Percentiles rank a stretch among this genome's conserved stretches.
Evolutionary conservation across 2,888 invertebrate genomes (phyloP).

Genomic region (Acanthoscelides obtectus): DNA sequence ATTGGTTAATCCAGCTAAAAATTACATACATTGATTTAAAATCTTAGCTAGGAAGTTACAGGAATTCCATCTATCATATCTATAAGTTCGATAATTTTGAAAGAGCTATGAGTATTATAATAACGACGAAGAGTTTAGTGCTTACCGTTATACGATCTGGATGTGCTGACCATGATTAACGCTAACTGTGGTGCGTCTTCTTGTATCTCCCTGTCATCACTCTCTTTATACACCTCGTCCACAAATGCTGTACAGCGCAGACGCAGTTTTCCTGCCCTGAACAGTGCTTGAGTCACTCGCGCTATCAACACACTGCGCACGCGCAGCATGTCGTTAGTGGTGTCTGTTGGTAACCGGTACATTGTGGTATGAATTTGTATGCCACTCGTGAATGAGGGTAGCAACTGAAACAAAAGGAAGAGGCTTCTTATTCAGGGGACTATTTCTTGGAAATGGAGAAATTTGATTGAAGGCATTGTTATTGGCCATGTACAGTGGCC

Average conservation of each 20-base stretch:
- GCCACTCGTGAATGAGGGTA: slow-evolving; percentile 14
- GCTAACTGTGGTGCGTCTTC: slow-evolving; percentile 43
- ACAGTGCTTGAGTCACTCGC: slow-evolving; percentile 38
- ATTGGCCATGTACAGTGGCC: no score
- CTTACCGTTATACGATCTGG: slow-evolving; percentile 37
- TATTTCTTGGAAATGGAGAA: no score
- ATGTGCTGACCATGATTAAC: slow-evolving; percentile 41
- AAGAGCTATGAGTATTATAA: no score
- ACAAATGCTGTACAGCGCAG: slow-evolving; percentile 42
- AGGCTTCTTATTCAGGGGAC: no score
- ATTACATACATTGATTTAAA: no score
- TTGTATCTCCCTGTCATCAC: slow-evolving; percentile 39
- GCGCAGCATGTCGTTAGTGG: slow-evolving; percentile 38
- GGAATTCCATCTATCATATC: no score
- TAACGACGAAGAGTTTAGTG: no score
- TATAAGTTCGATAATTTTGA: no score
- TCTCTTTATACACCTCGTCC: slow-evolving; percentile 39
- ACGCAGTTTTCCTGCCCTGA: slow-evolving; percentile 41
- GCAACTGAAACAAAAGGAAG: neutral
- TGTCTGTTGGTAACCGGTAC: slow-evolving; percentile 32
- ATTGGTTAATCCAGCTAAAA: no score
- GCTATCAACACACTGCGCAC: slow-evolving; percentile 39
- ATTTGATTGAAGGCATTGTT: slow-evolving; percentile 23
- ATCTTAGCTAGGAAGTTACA: no score
- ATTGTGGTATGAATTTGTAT: slow-evolving; percentile 35